phyloP scores from a whole-genome alignment of 2,113 vertebrate species.

The Argyrosomus japonicus region DNA sequence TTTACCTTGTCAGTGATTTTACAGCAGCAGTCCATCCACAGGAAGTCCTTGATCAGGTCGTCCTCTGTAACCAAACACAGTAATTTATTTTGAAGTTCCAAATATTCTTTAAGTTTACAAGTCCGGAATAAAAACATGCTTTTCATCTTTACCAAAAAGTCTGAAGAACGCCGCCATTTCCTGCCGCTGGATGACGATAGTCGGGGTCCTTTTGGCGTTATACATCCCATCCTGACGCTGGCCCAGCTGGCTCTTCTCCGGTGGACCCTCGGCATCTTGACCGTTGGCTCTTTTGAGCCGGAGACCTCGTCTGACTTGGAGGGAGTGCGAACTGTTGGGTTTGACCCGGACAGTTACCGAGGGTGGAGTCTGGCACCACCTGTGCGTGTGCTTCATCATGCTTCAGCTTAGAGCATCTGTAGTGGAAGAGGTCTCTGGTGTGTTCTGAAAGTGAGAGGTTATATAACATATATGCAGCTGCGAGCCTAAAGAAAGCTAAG shows the following conservation, averaged over 20 bases:
- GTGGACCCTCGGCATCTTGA: conserved; percentile 78
- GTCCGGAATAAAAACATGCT: background rate
- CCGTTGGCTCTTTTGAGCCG: conserved; percentile 80
- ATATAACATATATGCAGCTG: background rate
- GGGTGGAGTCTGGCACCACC: conserved; percentile 84
- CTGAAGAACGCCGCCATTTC: conserved; percentile 96
- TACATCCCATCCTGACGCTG: background rate
- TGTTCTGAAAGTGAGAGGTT: background rate
- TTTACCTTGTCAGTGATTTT: conserved; percentile 95
- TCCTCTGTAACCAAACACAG: conserved; percentile 87
- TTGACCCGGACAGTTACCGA: conserved; percentile 84
- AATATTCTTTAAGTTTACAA: background rate
- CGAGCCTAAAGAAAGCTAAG: background rate
- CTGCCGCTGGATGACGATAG: conserved; percentile 88
- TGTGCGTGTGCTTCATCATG: conserved; percentile 85
- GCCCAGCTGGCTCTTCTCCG: conserved; percentile 75
- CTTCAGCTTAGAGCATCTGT: conserved; percentile 15
- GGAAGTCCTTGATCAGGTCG: conserved; percentile 93
- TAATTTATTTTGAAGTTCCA: background rate
- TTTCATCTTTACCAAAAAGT: conserved; percentile 88
- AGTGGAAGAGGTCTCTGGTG: background rate
- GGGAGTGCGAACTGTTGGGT: conserved; percentile 76
- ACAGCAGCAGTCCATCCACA: conserved; percentile 95
- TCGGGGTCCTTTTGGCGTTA: conserved; percentile 69
- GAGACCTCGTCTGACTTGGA: conserved; percentile 81